These are phyloP conservation scores for Penaeus chinensis DNA, from an alignment of 1,140 invertebrate genomes.

Conservation along the genomic window DNA sequence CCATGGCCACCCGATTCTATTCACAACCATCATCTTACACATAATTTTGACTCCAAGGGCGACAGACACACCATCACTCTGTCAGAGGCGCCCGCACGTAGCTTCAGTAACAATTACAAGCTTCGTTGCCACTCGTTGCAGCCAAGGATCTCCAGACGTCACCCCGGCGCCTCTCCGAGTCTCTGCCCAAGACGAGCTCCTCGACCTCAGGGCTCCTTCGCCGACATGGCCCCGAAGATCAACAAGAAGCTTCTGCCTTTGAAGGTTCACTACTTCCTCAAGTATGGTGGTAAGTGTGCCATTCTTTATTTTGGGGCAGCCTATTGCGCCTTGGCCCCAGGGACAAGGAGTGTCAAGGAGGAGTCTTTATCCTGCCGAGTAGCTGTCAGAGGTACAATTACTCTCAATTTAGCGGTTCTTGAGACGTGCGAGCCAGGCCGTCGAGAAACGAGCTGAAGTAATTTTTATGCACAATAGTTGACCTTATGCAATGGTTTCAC, in stretches of 20 bases:
- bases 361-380: no score
- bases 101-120: background rate
- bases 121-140: background rate
- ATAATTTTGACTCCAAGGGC: no score
- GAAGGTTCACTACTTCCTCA: conserved; percentile 14
- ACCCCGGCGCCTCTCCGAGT: background rate
- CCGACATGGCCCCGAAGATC: conserved; percentile 10
- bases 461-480: no score
- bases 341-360: no score
- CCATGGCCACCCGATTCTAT: background rate
- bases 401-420: no score
- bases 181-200: no score
- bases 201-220: background rate
- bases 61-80: background rate
- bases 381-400: no score
- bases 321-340: no score
- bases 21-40: background rate
- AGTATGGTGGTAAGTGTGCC: background rate
- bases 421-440: no score
- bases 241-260: conserved; percentile 8
- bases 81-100: background rate
- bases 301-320: background rate
- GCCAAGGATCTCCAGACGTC: background rate
- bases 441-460: no score
- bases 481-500: no score